A percentile compares a stretch with the other conserved stretches of the same genome.
phyloP scores from a whole-genome alignment of 2,113 vertebrate genomes.

The Archilochus colubris region DNA sequence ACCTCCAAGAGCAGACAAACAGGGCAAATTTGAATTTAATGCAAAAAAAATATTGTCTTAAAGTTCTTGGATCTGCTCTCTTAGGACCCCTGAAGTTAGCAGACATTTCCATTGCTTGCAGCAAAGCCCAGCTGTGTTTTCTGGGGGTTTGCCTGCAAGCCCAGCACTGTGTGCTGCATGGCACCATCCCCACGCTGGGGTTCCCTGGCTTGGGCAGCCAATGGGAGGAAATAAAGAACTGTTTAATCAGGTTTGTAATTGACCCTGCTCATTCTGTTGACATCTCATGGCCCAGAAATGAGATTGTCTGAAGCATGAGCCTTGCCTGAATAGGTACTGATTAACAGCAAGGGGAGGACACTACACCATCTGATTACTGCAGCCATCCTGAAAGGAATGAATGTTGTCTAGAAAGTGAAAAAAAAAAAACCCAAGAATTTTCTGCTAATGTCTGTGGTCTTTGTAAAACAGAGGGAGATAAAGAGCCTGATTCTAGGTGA shows the following conservation, averaged over 20 bases:
- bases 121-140: not conserved
- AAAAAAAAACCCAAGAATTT: not conserved
- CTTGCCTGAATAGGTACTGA: not conserved
- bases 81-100: not conserved
- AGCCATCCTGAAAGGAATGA: not conserved
- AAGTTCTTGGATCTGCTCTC: not conserved
- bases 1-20: not conserved
- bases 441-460: not conserved
- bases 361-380: not conserved
- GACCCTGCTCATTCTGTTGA: not conserved
- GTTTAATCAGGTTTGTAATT: not conserved
- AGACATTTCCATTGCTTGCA: not conserved
- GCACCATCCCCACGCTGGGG: rapidly evolving
- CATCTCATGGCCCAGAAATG: not conserved
- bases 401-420: not conserved
- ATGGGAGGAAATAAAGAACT: not conserved
- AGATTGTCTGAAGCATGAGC: not conserved
- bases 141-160: not conserved
- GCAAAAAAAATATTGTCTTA: not conserved
- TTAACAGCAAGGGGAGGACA: not conserved
- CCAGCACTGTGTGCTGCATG: not conserved
- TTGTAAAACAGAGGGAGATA: not conserved
- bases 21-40: not conserved
- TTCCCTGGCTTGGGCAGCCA: not conserved
- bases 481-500: not conserved